Conservation (phyloP, 92 coral and sea anemone species). For the Desmophyllum pertusum region DNA sequence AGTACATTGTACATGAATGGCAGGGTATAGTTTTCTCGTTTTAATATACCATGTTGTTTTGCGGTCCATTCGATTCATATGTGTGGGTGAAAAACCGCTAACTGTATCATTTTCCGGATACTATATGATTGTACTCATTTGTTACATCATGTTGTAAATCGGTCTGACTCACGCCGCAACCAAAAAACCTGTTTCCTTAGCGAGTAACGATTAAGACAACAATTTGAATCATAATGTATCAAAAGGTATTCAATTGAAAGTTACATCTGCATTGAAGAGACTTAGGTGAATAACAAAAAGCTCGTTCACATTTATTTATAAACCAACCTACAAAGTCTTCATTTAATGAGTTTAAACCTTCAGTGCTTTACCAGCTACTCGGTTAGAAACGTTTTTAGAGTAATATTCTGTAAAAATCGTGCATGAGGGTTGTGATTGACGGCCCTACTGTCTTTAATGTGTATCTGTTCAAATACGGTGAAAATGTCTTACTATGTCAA, state of each 20-base stretch:
- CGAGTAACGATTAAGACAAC: background rate
- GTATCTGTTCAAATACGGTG: constrained; percentile 12
- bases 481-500: background rate
- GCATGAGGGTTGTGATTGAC: background rate
- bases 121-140: background rate
- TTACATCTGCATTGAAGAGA: background rate
- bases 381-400: background rate
- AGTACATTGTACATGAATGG: no score
- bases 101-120: background rate
- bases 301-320: background rate
- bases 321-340: background rate
- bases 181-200: background rate
- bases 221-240: background rate
- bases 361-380: background rate
- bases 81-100: background rate
- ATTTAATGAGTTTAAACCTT: background rate
- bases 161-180: background rate
- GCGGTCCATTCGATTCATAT: background rate
- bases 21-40: no score
- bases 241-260: background rate
- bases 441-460: background rate
- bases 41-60: no score
- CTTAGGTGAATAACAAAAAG: background rate
- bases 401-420: background rate
- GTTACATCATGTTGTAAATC: background rate